Base-by-base conservation (phyloP, 1,140 invertebrate species). In the Paracyclopina nana region DNA sequence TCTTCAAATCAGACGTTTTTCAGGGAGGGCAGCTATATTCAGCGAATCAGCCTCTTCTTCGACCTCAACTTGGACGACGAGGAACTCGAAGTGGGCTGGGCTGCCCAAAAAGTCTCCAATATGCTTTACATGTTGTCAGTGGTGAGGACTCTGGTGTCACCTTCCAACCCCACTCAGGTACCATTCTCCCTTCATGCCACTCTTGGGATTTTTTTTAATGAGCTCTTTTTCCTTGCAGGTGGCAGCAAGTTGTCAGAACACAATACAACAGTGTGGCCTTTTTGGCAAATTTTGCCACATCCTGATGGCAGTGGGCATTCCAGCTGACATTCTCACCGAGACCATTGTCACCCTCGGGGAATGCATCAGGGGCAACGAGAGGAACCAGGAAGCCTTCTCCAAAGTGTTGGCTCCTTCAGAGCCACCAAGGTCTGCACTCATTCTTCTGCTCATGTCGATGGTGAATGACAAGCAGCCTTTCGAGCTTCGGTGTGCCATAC, bases 1-100 rank as follows among this genome's bases (percentile, higher is more conserved):
- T 76, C 82, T 4, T 95, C 88, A 53, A 99, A 98, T 70, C 91
- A 97, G 61, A 95, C 90, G 61, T 92, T 94, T 62, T 98, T 99
- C 61, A 88, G 94, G 69, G 95, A 98, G 72, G 90, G 79, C 68
- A 82, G 78, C 61, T 94, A 90, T 60, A 88, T 97, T 55, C 83
- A 91, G 60, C 76, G 76, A 55, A 67, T 96, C 56, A 68, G 81
- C 2, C 80, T 79, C 43, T 95, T 88, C 77, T 92, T 90, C 62
- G 71, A 74, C 50, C 69, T 80, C 25, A 73, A 71, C n/a, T 70
- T 52, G 57, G 63, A 20, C 54, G 61, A 55, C 26, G 69, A 3
- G 53, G 59, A 69, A 1, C 77, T 80, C 29, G 80, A 83, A 20
- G 61, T 57, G 25, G 77, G 78, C 6, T 97, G 91, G 91, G 80